Evolutionary conservation across 2,113 vertebrate genomes (phyloP).

Genomic region (Sphaerodactylus townsendi): DNA sequence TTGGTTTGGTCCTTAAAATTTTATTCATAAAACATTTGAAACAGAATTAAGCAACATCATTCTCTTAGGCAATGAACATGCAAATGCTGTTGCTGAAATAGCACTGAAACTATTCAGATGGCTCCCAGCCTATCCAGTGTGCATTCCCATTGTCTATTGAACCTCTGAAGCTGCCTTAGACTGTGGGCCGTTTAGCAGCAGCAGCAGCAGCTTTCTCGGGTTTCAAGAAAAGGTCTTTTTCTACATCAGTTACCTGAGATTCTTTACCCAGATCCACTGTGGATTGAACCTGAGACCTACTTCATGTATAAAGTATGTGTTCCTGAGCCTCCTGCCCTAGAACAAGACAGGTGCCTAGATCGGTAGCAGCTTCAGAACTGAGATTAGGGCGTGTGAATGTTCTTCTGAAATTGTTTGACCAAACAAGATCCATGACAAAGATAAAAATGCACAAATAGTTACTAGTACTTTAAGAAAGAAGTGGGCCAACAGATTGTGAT

Average conservation of each 20-base stretch:
- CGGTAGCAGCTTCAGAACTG: background rate
- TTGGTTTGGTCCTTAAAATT: background rate
- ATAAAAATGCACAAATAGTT: constrained; percentile 16
- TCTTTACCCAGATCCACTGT: too few relatives aligned
- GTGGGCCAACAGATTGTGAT: background rate
- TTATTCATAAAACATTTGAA: background rate
- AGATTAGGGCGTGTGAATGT: background rate
- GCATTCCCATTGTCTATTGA: background rate
- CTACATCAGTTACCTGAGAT: too few relatives aligned
- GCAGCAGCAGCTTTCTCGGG: too few relatives aligned
- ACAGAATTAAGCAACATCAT: background rate
- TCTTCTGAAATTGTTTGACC: background rate
- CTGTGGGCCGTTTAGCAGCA: too few relatives aligned
- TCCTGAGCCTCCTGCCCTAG: background rate
- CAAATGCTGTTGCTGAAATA: background rate
- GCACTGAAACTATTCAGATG: background rate
- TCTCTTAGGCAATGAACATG: background rate
- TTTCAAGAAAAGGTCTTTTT: too few relatives aligned
- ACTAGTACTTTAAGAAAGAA: background rate
- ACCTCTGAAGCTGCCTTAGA: background rate
- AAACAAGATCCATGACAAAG: background rate
- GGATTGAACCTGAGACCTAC: too few relatives aligned
- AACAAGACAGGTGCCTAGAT: background rate
- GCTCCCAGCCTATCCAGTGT: background rate
- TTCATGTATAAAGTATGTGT: too few relatives aligned